Evolutionary conservation across 1,140 invertebrate genomes (phyloP).

Genomic region (Cotesia typhae): DNA sequence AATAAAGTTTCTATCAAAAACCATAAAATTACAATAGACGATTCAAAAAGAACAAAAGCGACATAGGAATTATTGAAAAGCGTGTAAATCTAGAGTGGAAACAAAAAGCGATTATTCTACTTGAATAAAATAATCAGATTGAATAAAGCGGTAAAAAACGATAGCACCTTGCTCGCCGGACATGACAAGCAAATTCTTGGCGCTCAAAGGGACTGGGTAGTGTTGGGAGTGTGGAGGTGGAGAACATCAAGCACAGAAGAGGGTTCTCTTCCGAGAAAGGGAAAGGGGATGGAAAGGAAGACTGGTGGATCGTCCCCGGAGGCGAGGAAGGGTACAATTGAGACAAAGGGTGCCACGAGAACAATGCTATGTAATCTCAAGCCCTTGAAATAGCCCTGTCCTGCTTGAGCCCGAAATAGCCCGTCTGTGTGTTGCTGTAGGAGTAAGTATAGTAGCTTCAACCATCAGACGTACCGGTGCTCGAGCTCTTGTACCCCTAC

Average conservation of each 20-base stretch:
- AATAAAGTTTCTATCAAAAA: too few species aligned
- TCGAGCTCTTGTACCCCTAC: background rate
- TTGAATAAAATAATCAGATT: conserved; percentile 25
- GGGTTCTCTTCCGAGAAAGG: conserved; percentile 10
- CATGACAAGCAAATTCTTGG: conserved; percentile 24
- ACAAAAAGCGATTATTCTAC: conserved; percentile 1
- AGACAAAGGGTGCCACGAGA: conserved; percentile 60
- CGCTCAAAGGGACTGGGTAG: conserved; percentile 13
- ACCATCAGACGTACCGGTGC: conserved; percentile 9
- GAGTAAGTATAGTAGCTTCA: background rate
- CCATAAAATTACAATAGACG: too few species aligned
- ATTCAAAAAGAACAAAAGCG: too few species aligned
- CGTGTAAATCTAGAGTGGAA: background rate
- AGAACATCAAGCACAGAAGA: conserved; percentile 22
- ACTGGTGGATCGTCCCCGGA: conserved; percentile 40
- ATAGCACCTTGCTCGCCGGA: conserved; percentile 23
- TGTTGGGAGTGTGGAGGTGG: background rate
- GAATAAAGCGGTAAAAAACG: conserved; percentile 44
- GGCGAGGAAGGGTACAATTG: conserved; percentile 51
- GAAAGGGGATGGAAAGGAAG: conserved; percentile 18
- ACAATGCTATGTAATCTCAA: conserved; percentile 66
- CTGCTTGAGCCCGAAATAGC: conserved; percentile 44
- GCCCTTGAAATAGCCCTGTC: conserved; percentile 58
- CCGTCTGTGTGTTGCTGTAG: background rate
- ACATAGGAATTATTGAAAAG: background rate